Conservation (phyloP, 2,888 invertebrate genomes). For the Apamea sordens region DNA sequence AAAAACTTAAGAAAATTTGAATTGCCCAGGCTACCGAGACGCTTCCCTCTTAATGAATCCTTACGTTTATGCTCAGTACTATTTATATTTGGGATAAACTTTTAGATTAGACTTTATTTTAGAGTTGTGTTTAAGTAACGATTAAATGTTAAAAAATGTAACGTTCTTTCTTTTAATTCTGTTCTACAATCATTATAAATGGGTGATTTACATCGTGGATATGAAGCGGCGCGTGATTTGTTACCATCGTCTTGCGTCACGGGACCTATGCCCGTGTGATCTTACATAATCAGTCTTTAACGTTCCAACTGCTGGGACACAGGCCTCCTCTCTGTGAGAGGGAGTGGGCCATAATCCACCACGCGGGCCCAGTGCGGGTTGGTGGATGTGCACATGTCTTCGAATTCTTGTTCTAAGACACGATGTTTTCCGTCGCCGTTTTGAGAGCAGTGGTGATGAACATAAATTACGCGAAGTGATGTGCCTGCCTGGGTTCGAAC, state of each 20-base stretch:
- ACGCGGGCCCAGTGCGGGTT: too few species aligned
- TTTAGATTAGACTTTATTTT: conserved; percentile 43
- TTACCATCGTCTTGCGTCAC: conserved; percentile 75
- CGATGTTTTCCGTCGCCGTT: too few species aligned
- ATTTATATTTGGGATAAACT: neutral
- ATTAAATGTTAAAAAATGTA: conserved; percentile 31
- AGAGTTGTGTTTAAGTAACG: conserved; percentile 17
- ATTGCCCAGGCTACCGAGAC: neutral
- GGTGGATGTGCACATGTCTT: too few species aligned
- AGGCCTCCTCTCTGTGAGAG: too few species aligned
- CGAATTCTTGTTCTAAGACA: too few species aligned
- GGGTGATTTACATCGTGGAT: conserved; percentile 77
- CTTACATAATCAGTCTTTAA: neutral
- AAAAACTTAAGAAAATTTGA: neutral
- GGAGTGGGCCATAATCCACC: too few species aligned
- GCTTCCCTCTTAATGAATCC: neutral
- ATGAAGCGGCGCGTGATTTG: conserved; percentile 71
- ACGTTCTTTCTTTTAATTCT: conserved; percentile 28
- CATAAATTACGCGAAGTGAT: too few species aligned
- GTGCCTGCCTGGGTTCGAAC: too few species aligned
- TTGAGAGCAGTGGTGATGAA: too few species aligned
- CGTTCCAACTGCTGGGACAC: too few species aligned
- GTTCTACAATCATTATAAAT: conserved; percentile 72
- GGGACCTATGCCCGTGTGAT: conserved; percentile 16
- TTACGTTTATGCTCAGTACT: conserved; percentile 21